Base-by-base conservation (phyloP, 2,797 vertebrate species). In the Typhlichthys subterraneus region DNA sequence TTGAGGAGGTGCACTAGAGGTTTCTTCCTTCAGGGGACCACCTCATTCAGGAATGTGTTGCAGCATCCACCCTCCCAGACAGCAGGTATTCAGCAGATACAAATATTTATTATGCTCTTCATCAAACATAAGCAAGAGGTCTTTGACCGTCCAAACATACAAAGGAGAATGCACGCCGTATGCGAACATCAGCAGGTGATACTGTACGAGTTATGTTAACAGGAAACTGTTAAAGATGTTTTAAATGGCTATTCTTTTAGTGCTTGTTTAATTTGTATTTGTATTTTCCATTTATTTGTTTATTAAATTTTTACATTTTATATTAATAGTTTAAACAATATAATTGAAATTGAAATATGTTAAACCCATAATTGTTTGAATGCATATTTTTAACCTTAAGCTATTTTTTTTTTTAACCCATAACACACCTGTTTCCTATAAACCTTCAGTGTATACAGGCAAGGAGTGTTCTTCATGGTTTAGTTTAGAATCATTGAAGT, bases 101-200 rank as follows among this genome's bases (percentile, higher is more conserved):
- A 85, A 88, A 86, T 86, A 85, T 89, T 86, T 84, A 86, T 79
- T 73, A 72, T 80, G 61, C 64, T 69, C 13, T 42, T 67, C 49
- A 47, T 71, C 58, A 71, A 59, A 61, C 57, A 0, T 2, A 1
- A 29, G 53, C 59, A 60, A 69, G 73, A 73, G 63, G 78, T 68
- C 57, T 57, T 55, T 67, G 12, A 7, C 56, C 45, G 46, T 60
- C 73, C 74, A 84, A 85, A 79, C 75, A 83, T 46, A 76, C 65
- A 65, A 5, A 5, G 54, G 56, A 13, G 57, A 76, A 82, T 74
- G 52, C 17, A 33, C 56, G 65, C 45, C 1, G 58, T 38, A 73
- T 66, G 60, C 68, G 77, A 72, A 73, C 64, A 67, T 52, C 68
- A 62, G 45, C 42, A 67, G 19, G 48, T 4, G 3, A 54, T 17